Base-by-base conservation (phyloP, 1,140 invertebrate genomes). In the Watersipora subatra region DNA sequence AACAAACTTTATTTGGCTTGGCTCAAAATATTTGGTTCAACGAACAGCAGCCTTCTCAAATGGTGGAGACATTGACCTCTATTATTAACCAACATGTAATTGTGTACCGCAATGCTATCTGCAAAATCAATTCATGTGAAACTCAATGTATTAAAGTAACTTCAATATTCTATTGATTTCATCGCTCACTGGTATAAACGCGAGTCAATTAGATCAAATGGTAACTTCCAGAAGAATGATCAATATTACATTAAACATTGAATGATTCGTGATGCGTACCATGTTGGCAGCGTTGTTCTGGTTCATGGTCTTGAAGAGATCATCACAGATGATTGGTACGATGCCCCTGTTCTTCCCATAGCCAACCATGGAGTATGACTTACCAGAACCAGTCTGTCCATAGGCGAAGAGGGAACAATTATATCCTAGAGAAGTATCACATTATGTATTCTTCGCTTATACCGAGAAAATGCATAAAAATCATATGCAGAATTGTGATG, bases 361-460 rank as follows among this genome's bases (percentile, higher is more conserved):
- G n/a, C 72, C 72, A 28, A 73, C 68, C 66, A 72, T 68, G 1
- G 71, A 72, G 62, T 72, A 71, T 2, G 71, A 72, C 61, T 69
- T 66, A n/a, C 65, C 65, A 24, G 81, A 80, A 28, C 83, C 82
- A 22, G 84, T 86, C 71, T 85, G 83, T 27, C 84, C 85, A 67
- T 86, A 85, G 15, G 84, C 83, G 73, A 86, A 84, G 12, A 86
- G 71, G 2, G 83, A 82, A 56, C 83, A 80, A 72, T 86, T 86
- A 71, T 84, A 85, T 2, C 85, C 85, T 68, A 80, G 74, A 78
- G 81, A 83, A 2, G 46, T 17, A 55, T 22, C 46, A 22, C 46
- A 55, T 55, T 55, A 55, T 55, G 46, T 17, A 55, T 55, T 22
- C 22, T 22, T 55, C 17, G 17, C 46, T 55, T 17, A 22, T 17